Percentiles rank a stretch among this genome's conserved stretches.
Conservation (phyloP, 2,888 invertebrate genomes). For the Theretra japonica region DNA sequence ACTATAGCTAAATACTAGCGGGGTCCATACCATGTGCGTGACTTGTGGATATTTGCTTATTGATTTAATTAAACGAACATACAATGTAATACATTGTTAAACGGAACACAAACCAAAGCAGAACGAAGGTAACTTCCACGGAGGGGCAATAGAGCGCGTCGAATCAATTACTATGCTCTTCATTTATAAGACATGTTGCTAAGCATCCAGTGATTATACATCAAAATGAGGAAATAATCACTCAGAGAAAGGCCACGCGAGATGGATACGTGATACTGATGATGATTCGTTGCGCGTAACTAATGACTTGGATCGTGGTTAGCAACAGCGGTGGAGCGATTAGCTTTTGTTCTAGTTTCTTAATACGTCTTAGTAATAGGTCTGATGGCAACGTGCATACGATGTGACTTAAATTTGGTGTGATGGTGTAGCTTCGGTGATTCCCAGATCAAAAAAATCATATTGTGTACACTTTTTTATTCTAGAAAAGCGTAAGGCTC, state of each 20-base stretch:
- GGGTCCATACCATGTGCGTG: no score
- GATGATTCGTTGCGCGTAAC: conserved; percentile 10
- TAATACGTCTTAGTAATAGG: not conserved
- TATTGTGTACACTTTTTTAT: no score
- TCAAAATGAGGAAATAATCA: conserved; percentile 24
- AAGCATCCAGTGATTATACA: conserved; percentile 11
- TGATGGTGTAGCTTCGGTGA: no score
- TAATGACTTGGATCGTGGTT: conserved; percentile 14
- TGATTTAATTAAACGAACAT: no score
- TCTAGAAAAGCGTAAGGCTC: no score
- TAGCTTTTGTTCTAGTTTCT: not conserved
- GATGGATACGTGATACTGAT: not conserved
- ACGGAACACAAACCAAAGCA: not conserved
- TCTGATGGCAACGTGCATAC: no score
- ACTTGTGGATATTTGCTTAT: no score
- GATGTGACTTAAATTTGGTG: no score
- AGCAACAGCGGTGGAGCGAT: not conserved
- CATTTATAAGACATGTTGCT: conserved; percentile 8
- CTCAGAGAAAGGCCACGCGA: conserved; percentile 18
- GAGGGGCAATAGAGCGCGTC: conserved; percentile 13
- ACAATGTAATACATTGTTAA: not conserved
- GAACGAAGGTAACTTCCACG: not conserved
- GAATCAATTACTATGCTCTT: conserved; percentile 9
- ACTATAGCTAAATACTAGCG: no score
- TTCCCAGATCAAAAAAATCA: no score